Evolutionary conservation across 2,113 vertebrate genomes (phyloP), one percentile per base, ranked within the genome.

Genomic region (Actinemys pallida): DNA sequence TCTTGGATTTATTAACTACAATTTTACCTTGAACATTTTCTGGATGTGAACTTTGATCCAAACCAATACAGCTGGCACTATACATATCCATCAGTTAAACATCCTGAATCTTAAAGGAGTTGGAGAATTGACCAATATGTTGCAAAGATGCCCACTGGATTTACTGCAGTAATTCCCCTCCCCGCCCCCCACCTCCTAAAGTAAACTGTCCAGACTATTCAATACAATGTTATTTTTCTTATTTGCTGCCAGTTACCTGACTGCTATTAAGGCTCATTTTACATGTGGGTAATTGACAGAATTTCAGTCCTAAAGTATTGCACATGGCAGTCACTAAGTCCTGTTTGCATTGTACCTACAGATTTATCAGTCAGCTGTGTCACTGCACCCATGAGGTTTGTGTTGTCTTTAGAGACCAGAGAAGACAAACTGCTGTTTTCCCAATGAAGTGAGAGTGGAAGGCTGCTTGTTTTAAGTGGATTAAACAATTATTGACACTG

Each of bases 401-500:
- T 5, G 80, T 20, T 88, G 56, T 7, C 89, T 76, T 49, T 86
- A 57, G 76, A 16, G 83, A 42, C 89, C 86, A 86, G 17, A 45
- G 85, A 94, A 39, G 90, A 95, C 42, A 76, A 42, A 17, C 78
- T 56, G 85, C 81, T 92, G 83, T 86, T 92, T 95, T 39, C 91
- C 92, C 92, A 92, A 1, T 0, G 0, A 54, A 92, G n/a, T 2
- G 49, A 92, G n/a, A 2, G 8, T 84, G 81, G 84, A 82, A 88
- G 93, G 59, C 69, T 93, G 95, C 90, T 97, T 96, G 94, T 95
- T 97, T 95, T 97, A 93, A 88, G 92, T 88, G 95, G 92, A 95
- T 95, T 97, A 97, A 97, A 95, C 93, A 93, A 92, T 95, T 96
- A 96, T 87, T 98, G 96, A 97, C 95, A 93, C 88, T 76, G 92